These are phyloP conservation scores for Eonycteris spelaea DNA, from an alignment of 2,113 vertebrate genomes.

Conservation along the genomic window DNA sequence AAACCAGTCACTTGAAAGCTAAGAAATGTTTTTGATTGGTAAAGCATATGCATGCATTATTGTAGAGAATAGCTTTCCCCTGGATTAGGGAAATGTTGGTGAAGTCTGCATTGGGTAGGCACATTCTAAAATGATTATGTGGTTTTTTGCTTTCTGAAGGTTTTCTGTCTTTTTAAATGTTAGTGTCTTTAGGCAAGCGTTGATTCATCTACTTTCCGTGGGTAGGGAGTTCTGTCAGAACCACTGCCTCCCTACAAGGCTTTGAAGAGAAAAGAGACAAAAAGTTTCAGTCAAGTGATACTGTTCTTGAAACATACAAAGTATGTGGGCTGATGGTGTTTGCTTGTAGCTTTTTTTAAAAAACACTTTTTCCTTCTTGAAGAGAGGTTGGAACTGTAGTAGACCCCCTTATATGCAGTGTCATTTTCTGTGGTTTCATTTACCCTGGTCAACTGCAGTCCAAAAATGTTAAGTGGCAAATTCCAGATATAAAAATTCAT, in stretches of 20 bases:
- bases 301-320: neutral
- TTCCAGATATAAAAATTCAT: neutral
- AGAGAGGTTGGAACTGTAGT: constrained; percentile 53
- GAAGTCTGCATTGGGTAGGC: constrained; percentile 31
- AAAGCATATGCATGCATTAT: neutral
- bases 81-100: constrained; percentile 28
- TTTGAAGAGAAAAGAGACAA: constrained; percentile 27
- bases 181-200: constrained; percentile 5
- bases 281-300: neutral
- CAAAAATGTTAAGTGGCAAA: neutral
- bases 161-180: constrained; percentile 20
- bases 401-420: neutral
- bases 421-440: neutral
- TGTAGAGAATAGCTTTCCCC: constrained; percentile 48
- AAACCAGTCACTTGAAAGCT: constrained; percentile 34
- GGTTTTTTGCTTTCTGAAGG: neutral
- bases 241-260: neutral
- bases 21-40: neutral
- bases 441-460: neutral
- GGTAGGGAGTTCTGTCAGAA: constrained; percentile 7
- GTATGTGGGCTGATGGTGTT: neutral
- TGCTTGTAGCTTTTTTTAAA: neutral
- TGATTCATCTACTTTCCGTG: neutral
- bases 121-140: neutral
- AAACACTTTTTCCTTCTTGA: neutral